Evolutionary conservation across 2,797 vertebrate genomes (phyloP).

Genomic region (Schizopygopsis malacanthus): DNA sequence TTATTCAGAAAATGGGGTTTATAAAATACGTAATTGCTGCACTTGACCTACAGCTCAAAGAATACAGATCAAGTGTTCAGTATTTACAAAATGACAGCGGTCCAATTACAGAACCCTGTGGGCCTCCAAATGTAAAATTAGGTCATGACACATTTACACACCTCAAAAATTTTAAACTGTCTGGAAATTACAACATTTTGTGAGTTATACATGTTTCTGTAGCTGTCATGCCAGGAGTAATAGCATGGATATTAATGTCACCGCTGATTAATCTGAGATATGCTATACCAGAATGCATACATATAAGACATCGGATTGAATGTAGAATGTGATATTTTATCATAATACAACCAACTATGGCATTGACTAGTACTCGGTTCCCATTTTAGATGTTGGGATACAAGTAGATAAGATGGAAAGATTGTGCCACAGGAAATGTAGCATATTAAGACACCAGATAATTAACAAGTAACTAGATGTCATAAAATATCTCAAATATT

Average conservation of each 20-base stretch:
- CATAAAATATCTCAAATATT: not conserved
- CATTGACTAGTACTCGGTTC: not conserved
- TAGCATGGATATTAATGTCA: constrained; percentile 1
- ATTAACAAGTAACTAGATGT: not conserved
- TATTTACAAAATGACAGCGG: not conserved
- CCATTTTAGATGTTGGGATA: constrained; percentile 13
- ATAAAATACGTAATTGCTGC: not conserved
- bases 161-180: constrained; percentile 4
- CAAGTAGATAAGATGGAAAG: not conserved
- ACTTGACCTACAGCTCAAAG: not conserved
- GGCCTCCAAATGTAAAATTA: constrained; percentile 5
- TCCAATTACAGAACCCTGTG: not conserved
- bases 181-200: not conserved
- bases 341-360: not conserved
- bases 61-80: not conserved
- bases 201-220: constrained; percentile 13
- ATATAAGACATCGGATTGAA: not conserved
- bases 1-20: not conserved
- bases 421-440: not conserved
- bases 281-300: constrained; percentile 1
- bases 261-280: not conserved
- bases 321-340: not conserved
- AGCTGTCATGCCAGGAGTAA: not conserved
- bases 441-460: not conserved
- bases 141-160: constrained; percentile 7